Conservation (phyloP, 2,797 vertebrate species). For the Eulemur mongoz region DNA sequence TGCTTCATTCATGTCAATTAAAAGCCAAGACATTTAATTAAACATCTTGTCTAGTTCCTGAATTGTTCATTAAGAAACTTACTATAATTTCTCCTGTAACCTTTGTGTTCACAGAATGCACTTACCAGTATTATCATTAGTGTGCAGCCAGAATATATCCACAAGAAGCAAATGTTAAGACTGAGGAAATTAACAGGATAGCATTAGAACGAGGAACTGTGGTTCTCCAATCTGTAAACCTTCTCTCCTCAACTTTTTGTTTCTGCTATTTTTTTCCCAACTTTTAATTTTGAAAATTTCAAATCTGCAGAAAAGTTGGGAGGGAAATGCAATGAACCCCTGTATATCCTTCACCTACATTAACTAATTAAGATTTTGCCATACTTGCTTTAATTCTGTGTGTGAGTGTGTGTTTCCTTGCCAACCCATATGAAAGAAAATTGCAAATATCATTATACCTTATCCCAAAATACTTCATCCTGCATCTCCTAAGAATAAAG, state of each 20-base stretch:
- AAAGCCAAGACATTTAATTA: not conserved
- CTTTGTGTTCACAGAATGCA: not conserved
- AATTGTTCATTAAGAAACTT: not conserved
- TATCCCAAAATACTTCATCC: not conserved
- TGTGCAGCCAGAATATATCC: not conserved
- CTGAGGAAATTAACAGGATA: not conserved
- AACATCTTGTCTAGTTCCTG: not conserved
- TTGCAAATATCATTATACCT: not conserved
- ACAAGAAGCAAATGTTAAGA: not conserved
- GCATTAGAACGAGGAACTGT: not conserved
- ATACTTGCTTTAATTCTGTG: slow-evolving; percentile 38
- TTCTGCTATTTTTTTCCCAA: not conserved
- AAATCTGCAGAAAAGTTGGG: not conserved
- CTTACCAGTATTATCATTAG: not conserved
- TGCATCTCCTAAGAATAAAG: not conserved
- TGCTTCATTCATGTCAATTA: not conserved
- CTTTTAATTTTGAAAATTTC: slow-evolving; percentile 49
- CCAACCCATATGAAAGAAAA: slow-evolving; percentile 9
- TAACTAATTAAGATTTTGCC: slow-evolving; percentile 25
- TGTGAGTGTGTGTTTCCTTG: not conserved
- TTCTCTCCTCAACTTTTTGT: not conserved
- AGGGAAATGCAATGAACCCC: not conserved
- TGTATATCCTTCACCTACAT: not conserved
- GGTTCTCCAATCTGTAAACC: not conserved
- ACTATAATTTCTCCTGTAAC: not conserved